These are phyloP conservation scores for Anodontia alba DNA, from an alignment of 2,888 invertebrate genomes.

Conservation along the genomic window DNA sequence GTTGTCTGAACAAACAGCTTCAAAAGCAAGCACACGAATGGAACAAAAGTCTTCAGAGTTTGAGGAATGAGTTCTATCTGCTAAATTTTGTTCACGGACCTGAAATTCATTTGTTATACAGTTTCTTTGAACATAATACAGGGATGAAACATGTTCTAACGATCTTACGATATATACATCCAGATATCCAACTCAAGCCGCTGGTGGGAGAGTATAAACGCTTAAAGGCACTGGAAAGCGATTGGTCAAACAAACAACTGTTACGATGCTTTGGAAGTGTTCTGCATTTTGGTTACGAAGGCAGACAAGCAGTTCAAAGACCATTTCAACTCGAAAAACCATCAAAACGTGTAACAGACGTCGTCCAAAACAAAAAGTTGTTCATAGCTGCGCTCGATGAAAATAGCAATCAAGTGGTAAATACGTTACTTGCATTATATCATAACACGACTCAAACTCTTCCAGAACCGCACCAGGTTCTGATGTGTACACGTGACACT, in stretches of 20 bases:
- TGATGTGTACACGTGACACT: slow-evolving; percentile 65
- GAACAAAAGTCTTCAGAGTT: slow-evolving; percentile 33
- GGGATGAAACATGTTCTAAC: slow-evolving; percentile 23
- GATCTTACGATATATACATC: slow-evolving; percentile 59
- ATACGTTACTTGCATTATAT: slow-evolving; percentile 62
- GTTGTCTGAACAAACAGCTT: neutral
- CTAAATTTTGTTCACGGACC: slow-evolving; percentile 62
- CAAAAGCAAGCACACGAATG: slow-evolving; percentile 25
- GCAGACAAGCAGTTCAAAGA: slow-evolving; percentile 21
- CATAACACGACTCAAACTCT: slow-evolving; percentile 55
- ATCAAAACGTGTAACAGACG: slow-evolving; percentile 40
- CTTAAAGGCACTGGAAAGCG: neutral
- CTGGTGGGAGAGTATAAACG: slow-evolving; percentile 19
- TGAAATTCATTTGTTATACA: slow-evolving; percentile 54
- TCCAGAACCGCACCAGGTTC: slow-evolving; percentile 64
- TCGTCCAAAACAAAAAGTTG: slow-evolving; percentile 56
- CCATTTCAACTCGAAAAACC: slow-evolving; percentile 10
- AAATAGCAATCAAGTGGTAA: slow-evolving; percentile 55
- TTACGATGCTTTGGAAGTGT: slow-evolving; percentile 42
- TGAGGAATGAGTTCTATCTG: slow-evolving; percentile 43
- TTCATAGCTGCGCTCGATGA: slow-evolving; percentile 60
- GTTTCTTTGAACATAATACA: slow-evolving; percentile 38
- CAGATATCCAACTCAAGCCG: slow-evolving; percentile 18
- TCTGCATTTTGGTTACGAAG: slow-evolving; percentile 41
- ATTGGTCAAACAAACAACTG: neutral